Evolutionary conservation across 2,113 vertebrate species (phyloP).

Genomic region (Fulmarus glacialis): DNA sequence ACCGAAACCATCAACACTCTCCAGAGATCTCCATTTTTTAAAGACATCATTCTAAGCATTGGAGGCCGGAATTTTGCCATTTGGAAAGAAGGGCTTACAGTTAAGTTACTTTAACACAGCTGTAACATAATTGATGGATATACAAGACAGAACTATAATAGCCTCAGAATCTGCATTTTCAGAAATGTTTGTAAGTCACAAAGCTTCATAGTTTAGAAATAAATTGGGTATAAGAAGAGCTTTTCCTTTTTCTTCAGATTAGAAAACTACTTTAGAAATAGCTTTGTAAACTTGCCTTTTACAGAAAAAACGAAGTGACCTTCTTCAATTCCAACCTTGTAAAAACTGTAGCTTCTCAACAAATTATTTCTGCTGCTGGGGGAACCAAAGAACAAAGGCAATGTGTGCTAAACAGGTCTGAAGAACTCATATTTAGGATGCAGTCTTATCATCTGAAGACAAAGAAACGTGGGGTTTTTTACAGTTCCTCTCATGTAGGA

Average conservation of each 20-base stretch:
- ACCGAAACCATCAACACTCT: constrained; percentile 80
- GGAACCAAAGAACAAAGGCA: neutral
- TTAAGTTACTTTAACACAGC: constrained; percentile 68
- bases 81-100: constrained; percentile 89
- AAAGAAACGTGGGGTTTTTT: rapidly evolving
- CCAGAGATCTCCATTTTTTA: constrained; percentile 89
- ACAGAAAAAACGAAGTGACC: neutral
- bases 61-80: constrained; percentile 87
- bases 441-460: neutral
- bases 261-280: neutral
- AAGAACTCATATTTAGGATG: neutral
- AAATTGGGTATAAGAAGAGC: neutral
- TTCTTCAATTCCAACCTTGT: neutral
- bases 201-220: neutral
- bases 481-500: neutral
- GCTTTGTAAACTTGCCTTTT: neutral
- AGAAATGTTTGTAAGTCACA: constrained; percentile 27
- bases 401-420: neutral
- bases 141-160: neutral
- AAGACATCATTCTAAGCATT: constrained; percentile 84
- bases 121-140: neutral
- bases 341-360: neutral
- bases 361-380: neutral
- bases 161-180: neutral
- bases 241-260: neutral